Evolutionary conservation across 1,140 invertebrate species (phyloP).

Genomic region (Anthonomus grandis): DNA sequence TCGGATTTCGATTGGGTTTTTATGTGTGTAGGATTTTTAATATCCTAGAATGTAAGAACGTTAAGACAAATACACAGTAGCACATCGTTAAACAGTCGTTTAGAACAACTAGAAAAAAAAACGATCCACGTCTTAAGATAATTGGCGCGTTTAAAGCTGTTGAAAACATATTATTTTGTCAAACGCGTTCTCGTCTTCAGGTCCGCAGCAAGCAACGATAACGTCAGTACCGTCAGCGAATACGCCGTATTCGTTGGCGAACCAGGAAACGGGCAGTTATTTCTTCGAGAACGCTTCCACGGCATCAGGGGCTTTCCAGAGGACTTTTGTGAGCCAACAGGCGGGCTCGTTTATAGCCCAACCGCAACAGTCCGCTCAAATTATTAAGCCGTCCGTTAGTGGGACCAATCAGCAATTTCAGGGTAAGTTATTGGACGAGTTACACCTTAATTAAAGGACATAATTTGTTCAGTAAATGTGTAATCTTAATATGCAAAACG

Average conservation of each 20-base stretch:
- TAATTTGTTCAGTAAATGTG: neutral
- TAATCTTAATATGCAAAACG: no score
- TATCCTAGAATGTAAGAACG: no score
- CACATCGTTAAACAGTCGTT: no score
- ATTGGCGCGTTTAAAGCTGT: no score
- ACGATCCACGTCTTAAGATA: no score
- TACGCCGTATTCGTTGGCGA: constrained; percentile 36
- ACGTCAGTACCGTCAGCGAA: constrained; percentile 33
- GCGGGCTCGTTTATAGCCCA: constrained; percentile 34
- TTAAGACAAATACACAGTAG: no score
- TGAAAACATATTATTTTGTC: no score
- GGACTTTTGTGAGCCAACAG: constrained; percentile 31
- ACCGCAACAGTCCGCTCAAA: constrained; percentile 34
- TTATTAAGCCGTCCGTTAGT: constrained; percentile 25
- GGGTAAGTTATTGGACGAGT: constrained; percentile 24
- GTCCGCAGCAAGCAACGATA: constrained; percentile 25
- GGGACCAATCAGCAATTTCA: constrained; percentile 34
- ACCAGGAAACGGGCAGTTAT: constrained; percentile 30
- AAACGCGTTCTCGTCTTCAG: constrained; percentile 8
- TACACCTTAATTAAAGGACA: neutral
- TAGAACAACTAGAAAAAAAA: no score
- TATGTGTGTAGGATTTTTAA: no score
- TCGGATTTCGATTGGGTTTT: no score
- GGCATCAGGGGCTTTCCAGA: constrained; percentile 26
- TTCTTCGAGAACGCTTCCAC: constrained; percentile 37